phyloP scores from a whole-genome alignment of 2,888 invertebrate genomes.

The Cryptops parisi region DNA sequence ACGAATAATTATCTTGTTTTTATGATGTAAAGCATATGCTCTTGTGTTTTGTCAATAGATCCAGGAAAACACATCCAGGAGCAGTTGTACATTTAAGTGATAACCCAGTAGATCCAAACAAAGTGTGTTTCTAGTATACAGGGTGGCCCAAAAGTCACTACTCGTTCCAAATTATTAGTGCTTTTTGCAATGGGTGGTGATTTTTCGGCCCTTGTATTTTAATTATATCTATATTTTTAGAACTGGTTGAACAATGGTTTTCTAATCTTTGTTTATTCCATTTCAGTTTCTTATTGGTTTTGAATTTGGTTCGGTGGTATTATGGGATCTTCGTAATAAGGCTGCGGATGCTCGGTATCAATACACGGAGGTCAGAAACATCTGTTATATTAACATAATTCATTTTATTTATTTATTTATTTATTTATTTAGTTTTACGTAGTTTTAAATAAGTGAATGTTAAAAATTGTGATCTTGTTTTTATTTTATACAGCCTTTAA shows the following conservation, averaged over 20 bases:
- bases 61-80: conserved; percentile 91
- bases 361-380: conserved; percentile 23
- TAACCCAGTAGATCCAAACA: conserved; percentile 90
- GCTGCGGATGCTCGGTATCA: conserved; percentile 58
- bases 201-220: too few species aligned
- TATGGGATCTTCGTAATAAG: conserved; percentile 88
- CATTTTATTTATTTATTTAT: too few species aligned
- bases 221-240: too few species aligned
- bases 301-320: conserved; percentile 82
- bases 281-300: conserved; percentile 84
- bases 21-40: not conserved
- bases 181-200: too few species aligned
- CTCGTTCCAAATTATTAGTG: too few species aligned
- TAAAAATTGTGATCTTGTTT: conserved; percentile 31
- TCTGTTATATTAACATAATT: not conserved
- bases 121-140: conserved; percentile 52
- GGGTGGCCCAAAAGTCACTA: too few species aligned
- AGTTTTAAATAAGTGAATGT: not conserved
- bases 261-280: conserved; percentile 2
- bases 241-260: not conserved
- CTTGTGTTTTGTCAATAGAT: conserved; percentile 43
- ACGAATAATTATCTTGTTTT: not conserved
- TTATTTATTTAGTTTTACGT: not conserved
- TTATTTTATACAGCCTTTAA: conserved; percentile 37
- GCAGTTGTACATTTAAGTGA: conserved; percentile 90